These are phyloP conservation scores for Dysmachus trigonus DNA, from an alignment of 2,888 invertebrate genomes.

Conservation along the genomic window DNA sequence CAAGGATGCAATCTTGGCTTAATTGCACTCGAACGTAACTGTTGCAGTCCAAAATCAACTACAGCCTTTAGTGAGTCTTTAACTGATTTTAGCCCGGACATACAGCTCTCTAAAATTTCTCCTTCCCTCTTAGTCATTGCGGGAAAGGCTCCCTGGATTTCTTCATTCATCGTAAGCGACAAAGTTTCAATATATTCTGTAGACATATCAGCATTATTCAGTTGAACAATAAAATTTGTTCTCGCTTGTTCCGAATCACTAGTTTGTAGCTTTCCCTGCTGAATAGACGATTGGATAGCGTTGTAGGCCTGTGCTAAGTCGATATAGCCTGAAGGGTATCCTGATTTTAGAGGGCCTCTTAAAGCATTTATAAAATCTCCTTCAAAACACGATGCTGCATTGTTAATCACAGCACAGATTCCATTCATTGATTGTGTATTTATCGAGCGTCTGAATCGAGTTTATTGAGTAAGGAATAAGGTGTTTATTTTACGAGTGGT, in stretches of 20 bases:
- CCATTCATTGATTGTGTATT: slow-evolving; percentile 93
- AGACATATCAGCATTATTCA: slow-evolving; percentile 92
- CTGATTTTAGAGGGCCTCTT: slow-evolving; percentile 74
- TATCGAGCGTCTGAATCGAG: slow-evolving; percentile 79
- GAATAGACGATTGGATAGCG: slow-evolving; percentile 80
- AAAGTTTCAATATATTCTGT: slow-evolving; percentile 90
- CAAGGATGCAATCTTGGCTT: slow-evolving; percentile 85
- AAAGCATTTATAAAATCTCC: slow-evolving; percentile 81
- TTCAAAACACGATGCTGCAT: slow-evolving; percentile 87
- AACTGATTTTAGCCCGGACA: slow-evolving; percentile 66
- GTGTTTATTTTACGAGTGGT: background rate
- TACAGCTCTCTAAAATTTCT: slow-evolving; percentile 78
- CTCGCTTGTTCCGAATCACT: slow-evolving; percentile 82
- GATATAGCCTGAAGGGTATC: slow-evolving; percentile 81
- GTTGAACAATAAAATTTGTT: slow-evolving; percentile 77
- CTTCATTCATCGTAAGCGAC: slow-evolving; percentile 77
- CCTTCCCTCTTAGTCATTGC: slow-evolving; percentile 71
- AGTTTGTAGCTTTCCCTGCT: slow-evolving; percentile 81
- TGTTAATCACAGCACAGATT: slow-evolving; percentile 95
- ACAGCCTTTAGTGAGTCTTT: slow-evolving; percentile 68
- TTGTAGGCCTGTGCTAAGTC: slow-evolving; percentile 85
- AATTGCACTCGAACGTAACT: slow-evolving; percentile 80
- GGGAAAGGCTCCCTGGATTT: slow-evolving; percentile 73
- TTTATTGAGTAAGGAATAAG: background rate
- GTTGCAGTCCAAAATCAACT: slow-evolving; percentile 82